These are phyloP conservation scores for Oreocharis arfaki DNA, from an alignment of 2,113 vertebrate genomes.

Conservation along the genomic window DNA sequence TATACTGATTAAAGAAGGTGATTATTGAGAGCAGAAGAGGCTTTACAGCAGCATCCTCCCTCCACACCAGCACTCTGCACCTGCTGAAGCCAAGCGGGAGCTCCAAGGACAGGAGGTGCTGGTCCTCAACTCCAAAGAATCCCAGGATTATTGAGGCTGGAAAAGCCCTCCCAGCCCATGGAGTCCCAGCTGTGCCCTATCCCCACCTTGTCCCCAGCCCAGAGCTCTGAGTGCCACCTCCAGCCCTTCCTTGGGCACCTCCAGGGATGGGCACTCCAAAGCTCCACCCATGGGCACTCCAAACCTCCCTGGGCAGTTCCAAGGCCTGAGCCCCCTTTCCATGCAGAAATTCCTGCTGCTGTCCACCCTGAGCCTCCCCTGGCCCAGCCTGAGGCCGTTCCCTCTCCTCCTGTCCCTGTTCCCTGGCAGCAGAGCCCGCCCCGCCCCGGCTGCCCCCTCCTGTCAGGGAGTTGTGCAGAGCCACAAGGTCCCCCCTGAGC, in stretches of 20 bases:
- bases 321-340: neutral
- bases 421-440: too few species aligned
- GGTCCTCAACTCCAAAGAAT: neutral
- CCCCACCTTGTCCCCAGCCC: too few species aligned
- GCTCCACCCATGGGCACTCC: neutral
- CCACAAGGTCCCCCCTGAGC: neutral
- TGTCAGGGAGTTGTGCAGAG: neutral
- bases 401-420: neutral
- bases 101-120: too few species aligned
- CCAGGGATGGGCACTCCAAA: neutral
- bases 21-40: neutral
- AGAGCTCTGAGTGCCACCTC: neutral
- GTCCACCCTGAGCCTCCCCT: neutral
- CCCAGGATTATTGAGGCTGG: neutral
- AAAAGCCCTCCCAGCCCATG: neutral
- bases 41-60: fast-evolving
- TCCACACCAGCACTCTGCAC: fast-evolving
- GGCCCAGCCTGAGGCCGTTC: neutral
- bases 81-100: neutral
- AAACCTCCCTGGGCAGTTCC: neutral
- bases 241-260: neutral
- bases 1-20: neutral
- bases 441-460: neutral
- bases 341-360: neutral
- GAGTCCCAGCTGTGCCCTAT: neutral